These are phyloP conservation scores for Sebastes paucispinis DNA, from an alignment of 2,797 vertebrate genomes.

Conservation along the genomic window DNA sequence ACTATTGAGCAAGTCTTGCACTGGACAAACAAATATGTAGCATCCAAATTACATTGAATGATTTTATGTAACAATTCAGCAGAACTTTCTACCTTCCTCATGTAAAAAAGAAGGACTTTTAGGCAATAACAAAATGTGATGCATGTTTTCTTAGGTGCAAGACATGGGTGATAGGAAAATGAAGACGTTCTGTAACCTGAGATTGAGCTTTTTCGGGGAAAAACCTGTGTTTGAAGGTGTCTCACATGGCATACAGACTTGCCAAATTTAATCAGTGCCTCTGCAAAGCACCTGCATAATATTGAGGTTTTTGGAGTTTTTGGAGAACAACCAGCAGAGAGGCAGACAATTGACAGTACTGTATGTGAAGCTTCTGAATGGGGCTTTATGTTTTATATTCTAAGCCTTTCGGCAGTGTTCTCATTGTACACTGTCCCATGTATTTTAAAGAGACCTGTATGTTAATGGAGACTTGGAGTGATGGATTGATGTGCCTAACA, in stretches of 20 bases:
- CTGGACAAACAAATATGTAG: background rate
- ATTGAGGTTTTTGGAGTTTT: background rate
- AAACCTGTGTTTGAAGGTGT: background rate
- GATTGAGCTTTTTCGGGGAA: background rate
- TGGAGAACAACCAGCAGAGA: background rate
- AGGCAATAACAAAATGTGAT: background rate
- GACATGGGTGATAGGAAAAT: background rate
- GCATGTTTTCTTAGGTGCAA: background rate
- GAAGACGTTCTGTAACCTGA: background rate
- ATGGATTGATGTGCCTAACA: background rate
- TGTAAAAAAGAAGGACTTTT: background rate
- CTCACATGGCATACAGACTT: background rate
- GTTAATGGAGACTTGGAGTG: background rate
- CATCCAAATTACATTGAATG: background rate
- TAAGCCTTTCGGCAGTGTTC: background rate
- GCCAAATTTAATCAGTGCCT: background rate
- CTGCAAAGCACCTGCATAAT: background rate
- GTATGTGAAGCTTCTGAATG: background rate
- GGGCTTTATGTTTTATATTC: background rate
- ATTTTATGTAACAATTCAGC: background rate
- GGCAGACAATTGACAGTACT: background rate
- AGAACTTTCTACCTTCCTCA: background rate
- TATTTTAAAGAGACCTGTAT: background rate
- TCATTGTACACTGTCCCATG: background rate
- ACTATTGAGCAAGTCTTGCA: slow-evolving; percentile 5